Evolutionary conservation across 2,888 invertebrate species (phyloP), one percentile per base, ranked within the genome.

Genomic region (Doris montereyensis): DNA sequence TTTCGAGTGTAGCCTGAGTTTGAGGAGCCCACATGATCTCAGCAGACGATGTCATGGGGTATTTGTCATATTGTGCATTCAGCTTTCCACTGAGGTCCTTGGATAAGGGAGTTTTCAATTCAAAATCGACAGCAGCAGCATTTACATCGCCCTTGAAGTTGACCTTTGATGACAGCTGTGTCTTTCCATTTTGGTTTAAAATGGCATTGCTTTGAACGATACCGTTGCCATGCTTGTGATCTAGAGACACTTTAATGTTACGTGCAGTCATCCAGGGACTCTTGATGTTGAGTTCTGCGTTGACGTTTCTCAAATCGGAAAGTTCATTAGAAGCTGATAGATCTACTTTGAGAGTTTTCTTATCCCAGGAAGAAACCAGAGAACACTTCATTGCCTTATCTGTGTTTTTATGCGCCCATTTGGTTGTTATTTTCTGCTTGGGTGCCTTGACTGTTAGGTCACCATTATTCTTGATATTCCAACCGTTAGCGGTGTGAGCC

Each of bases 401-500:
- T 4, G 85, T 81, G 76, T 83, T 83, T 8, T 77, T 79, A 76
- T 87, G 87, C 60, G 82, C 73, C 88, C 88, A 87, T 4, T 35
- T 82, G 10, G 83, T 76, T 41, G 68, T 76, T 10, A 85, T 35
- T 5, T 80, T 4, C 79, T 77, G 60, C 79, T 67, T 71, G n/a
- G 87, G 86, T 3, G 82, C 76, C 5, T 52, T 57, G 1, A 88
- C 10, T 0, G 13, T 77, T 5, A 87, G 60, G 8, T 84, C 79
- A 2, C 88, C 88, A 60, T 79, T 84, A 76, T 83, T 87, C 67
- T 82, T 81, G 1, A 87, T n/a, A 13, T 84, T 78, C 81, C 78
- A 84, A 52, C 83, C 84, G 41, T 70, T 73, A 3, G 78, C 17
- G 68, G 57, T 72, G 72, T 85, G 84, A 26, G 58, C 78, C 78